Evolutionary conservation across 2,797 vertebrate species (phyloP), one percentile per base, ranked within the genome.

Genomic region (Onychomys arenicola): DNA sequence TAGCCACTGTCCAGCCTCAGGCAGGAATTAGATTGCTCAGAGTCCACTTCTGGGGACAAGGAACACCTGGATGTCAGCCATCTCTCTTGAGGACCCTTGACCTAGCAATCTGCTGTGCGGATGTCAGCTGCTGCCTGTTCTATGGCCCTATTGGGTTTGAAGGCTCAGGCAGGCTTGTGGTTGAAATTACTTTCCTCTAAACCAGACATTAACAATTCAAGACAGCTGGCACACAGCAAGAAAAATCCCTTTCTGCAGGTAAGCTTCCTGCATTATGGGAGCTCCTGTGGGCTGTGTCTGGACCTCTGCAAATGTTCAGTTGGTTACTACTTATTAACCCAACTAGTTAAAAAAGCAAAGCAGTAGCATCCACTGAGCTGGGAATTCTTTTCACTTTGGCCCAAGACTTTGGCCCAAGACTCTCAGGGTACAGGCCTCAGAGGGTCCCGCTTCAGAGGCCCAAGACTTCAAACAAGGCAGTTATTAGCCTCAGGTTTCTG

Each of bases 111-210:
- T 77, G 82, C 89, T n/a, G 4, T 71, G 81, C 90, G 73, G 65
- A 90, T 94, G 93, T 95, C 92, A 84, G 46, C 43, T 49, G 43
- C 92, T 89, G 3, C 87, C 90, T 96, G 96, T 94, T 98, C 84
- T 95, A 90, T 76, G 89, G 29, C 75, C 95, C 89, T 95, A 98
- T 98, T 98, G 98, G 98, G 94, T 91, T 98, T 96, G 89, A 98
- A 97, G 96, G 61, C 96, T 92, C 96, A 96, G 98, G 95, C 97
- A 97, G 93, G 46, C n/a, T 98, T 98, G 98, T 91, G 87, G 92
- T 25, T 97, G 98, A 98, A 98, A 98, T 98, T 97, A 98, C 96
- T 98, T 96, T 89, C 93, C 96, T 95, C 90, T 95, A 96, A 98
- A 92, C 78, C 83, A 88, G 10, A 17, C 91, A 97, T 97, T 98